Conservation (phyloP, 2,888 invertebrate genomes). For the Oconnorella tubifera region DNA sequence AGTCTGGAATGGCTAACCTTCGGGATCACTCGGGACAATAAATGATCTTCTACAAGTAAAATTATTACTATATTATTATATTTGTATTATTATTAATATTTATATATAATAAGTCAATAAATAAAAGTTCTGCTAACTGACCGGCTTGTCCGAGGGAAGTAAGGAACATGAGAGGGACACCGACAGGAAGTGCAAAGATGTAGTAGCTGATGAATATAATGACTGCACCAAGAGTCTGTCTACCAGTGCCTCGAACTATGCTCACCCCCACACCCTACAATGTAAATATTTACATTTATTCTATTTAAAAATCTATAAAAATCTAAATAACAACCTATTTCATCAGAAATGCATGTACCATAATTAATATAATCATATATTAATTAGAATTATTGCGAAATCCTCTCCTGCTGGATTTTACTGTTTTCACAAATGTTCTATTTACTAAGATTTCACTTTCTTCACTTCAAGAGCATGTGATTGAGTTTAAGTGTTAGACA, state of each 20-base stretch:
- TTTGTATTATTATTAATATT: not conserved
- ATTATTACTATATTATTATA: too few relatives aligned
- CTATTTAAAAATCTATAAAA: too few relatives aligned
- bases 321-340: not conserved
- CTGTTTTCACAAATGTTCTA: too few relatives aligned
- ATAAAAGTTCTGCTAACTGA: conserved; percentile 7
- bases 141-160: conserved; percentile 34
- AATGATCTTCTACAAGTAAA: too few relatives aligned
- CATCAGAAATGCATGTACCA: not conserved
- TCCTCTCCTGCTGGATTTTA: too few relatives aligned
- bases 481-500: too few relatives aligned
- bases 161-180: conserved; percentile 36
- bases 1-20: not conserved
- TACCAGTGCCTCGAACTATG: conserved; percentile 37
- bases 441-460: too few relatives aligned
- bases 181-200: conserved; percentile 34
- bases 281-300: too few relatives aligned
- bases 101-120: not conserved
- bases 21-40: not conserved
- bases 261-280: conserved; percentile 37
- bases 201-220: conserved; percentile 37
- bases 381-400: too few relatives aligned
- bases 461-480: too few relatives aligned
- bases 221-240: conserved; percentile 36
- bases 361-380: too few relatives aligned